Evolutionary conservation across 2,797 vertebrate species (phyloP).

Genomic region (Myiotriccus ornatus): DNA sequence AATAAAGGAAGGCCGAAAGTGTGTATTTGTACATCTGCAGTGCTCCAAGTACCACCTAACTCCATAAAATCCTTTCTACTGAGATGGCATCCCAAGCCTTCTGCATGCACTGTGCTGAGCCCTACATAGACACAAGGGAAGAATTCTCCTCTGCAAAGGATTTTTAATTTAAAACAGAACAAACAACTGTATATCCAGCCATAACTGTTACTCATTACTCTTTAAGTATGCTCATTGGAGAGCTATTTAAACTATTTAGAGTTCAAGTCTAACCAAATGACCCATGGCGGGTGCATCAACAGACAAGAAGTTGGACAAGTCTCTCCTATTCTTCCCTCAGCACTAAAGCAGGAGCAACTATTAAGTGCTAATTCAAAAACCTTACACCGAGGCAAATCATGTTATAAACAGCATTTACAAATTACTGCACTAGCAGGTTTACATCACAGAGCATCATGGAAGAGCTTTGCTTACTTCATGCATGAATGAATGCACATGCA

Average conservation of each 20-base stretch:
- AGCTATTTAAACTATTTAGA: slow-evolving; percentile 41
- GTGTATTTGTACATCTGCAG: neutral
- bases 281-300: neutral
- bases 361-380: neutral
- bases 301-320: neutral
- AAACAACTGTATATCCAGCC: neutral
- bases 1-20: neutral
- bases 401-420: neutral
- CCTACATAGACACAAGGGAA: neutral
- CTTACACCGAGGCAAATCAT: neutral
- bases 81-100: neutral
- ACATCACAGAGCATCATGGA: neutral
- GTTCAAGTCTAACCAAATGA: neutral
- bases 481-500: neutral
- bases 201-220: neutral
- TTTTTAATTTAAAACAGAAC: slow-evolving; percentile 14
- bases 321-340: neutral
- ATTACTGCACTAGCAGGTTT: neutral
- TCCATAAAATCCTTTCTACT: neutral
- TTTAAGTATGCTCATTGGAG: neutral
- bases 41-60: accelerated
- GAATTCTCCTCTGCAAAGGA: neutral
- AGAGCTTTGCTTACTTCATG: neutral
- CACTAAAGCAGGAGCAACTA: neutral
- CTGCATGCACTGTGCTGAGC: neutral